Conservation (phyloP, 2,888 invertebrate genomes). For the Disparrhopalites patrizii region DNA sequence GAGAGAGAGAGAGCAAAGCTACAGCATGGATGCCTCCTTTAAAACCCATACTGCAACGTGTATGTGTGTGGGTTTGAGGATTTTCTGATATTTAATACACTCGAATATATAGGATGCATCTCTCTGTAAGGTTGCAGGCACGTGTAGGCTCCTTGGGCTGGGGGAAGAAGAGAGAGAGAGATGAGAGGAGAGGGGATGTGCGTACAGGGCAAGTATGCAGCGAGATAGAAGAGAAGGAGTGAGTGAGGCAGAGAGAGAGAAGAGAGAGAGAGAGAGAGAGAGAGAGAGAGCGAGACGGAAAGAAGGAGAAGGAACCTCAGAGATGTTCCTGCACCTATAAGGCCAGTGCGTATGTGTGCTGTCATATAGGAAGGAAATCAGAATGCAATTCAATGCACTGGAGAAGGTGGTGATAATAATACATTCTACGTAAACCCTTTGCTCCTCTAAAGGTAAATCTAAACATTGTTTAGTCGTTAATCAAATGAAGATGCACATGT, state of each 20-base stretch:
- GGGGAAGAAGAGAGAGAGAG: too few species aligned
- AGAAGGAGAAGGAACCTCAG: not conserved
- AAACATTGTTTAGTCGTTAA: conserved; percentile 11
- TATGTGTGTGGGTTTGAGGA: too few species aligned
- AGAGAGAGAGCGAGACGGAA: not conserved
- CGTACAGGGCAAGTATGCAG: too few species aligned
- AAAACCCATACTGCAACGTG: too few species aligned
- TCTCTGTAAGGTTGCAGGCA: too few species aligned
- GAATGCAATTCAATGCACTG: conserved; percentile 14
- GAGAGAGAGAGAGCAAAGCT: not conserved
- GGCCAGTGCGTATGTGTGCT: not conserved
- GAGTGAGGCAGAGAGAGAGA: not conserved
- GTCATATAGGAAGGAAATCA: not conserved
- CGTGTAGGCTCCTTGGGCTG: too few species aligned
- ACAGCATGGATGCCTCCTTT: too few species aligned
- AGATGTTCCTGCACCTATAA: not conserved
- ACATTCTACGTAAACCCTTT: not conserved
- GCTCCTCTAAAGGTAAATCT: not conserved
- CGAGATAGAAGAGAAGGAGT: not conserved
- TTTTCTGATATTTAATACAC: too few species aligned
- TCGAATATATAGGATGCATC: too few species aligned
- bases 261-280: not conserved
- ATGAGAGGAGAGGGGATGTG: too few species aligned
- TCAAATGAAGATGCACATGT: conserved; percentile 10
- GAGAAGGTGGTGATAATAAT: conserved; percentile 16